A percentile compares a stretch with the other conserved stretches of the same genome.
phyloP scores from a whole-genome alignment of 1,140 invertebrate genomes.

The Drosophila littoralis region DNA sequence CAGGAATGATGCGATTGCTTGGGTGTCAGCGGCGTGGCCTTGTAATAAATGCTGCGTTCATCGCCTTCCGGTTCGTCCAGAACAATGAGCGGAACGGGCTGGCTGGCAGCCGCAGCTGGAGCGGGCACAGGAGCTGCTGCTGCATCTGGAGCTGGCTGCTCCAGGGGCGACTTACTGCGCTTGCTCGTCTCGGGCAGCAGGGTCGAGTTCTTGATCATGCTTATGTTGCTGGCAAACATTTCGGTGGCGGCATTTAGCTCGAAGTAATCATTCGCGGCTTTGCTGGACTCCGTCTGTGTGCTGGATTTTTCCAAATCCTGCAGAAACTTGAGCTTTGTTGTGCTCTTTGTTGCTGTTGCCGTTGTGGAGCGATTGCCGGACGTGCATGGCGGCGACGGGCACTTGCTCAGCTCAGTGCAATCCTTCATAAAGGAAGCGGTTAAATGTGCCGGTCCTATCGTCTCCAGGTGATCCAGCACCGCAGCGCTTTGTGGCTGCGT shows the following conservation, averaged over 20 bases:
- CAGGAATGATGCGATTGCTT: slow-evolving; percentile 61
- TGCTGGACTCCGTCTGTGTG: background rate
- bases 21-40: slow-evolving; percentile 65
- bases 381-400: slow-evolving; percentile 1
- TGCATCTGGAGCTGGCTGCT: background rate
- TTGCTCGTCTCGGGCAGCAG: slow-evolving; percentile 43
- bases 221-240: slow-evolving; percentile 70
- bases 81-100: background rate
- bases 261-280: slow-evolving; percentile 45
- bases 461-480: slow-evolving; percentile 7
- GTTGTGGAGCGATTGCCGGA: background rate
- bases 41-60: slow-evolving; percentile 76
- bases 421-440: slow-evolving; percentile 70
- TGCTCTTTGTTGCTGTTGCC: background rate
- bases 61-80: slow-evolving; percentile 9
- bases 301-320: slow-evolving; percentile 16
- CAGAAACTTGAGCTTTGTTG: slow-evolving; percentile 23
- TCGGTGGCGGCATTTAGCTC: slow-evolving; percentile 77
- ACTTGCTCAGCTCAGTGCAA: slow-evolving; percentile 53
- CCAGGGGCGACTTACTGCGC: background rate
- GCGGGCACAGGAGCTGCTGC: background rate
- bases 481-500: slow-evolving; percentile 18
- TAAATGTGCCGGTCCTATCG: slow-evolving; percentile 29
- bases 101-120: background rate
- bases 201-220: slow-evolving; percentile 82